A percentile compares a stretch with the other conserved stretches of the same genome.
phyloP scores from a whole-genome alignment of 2,888 invertebrate species.

The Cephonodes hylas region DNA sequence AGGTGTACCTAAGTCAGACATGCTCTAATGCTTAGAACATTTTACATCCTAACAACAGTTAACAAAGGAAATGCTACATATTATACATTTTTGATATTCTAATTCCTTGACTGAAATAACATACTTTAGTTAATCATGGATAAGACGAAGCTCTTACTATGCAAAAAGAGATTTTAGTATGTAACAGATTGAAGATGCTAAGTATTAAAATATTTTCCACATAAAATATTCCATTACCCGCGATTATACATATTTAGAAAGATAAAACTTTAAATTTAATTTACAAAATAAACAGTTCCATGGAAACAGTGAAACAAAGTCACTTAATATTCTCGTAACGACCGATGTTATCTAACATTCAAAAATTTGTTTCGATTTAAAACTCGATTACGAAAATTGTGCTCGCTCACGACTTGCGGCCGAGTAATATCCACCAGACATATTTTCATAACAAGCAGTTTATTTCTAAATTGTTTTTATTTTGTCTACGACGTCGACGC shows the following conservation, averaged over 20 bases:
- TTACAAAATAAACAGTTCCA: not conserved
- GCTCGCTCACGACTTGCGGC: not conserved
- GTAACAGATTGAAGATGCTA: no score
- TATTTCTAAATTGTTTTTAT: slow-evolving; percentile 15
- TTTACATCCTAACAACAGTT: no score
- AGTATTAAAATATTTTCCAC: no score
- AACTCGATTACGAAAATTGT: not conserved
- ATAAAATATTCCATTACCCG: not conserved
- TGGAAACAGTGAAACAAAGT: not conserved
- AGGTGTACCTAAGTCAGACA: no score
- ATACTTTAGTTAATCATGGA: no score
- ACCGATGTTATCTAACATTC: not conserved
- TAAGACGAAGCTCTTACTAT: no score
- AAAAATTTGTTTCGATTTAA: not conserved
- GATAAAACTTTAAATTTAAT: not conserved
- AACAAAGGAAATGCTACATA: no score
- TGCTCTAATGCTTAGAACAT: no score
- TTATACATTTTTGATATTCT: no score
- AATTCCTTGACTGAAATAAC: no score
- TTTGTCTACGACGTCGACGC: not conserved
- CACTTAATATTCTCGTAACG: not conserved
- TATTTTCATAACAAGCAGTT: slow-evolving; percentile 25
- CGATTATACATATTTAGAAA: no score
- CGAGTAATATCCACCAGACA: slow-evolving; percentile 16
- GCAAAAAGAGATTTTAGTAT: no score